Evolutionary conservation across 2,113 vertebrate species (phyloP).

Genomic region (Oriolus oriolus): DNA sequence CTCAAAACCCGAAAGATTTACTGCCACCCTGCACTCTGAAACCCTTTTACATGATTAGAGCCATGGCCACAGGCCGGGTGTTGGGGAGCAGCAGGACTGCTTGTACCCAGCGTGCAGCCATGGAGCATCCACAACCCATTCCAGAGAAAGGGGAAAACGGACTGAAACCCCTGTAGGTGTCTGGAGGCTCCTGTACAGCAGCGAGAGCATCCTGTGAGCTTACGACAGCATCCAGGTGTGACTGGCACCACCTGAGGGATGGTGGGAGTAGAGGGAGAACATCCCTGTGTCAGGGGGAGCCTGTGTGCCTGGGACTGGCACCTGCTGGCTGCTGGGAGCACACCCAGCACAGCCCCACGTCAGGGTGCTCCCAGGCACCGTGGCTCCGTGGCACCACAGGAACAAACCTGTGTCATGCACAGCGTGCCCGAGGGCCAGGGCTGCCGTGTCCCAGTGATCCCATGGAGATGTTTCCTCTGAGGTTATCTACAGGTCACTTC

Average conservation of each 20-base stretch:
- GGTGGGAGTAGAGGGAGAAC: fast-evolving
- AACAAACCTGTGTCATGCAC: fast-evolving
- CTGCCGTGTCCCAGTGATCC: neutral
- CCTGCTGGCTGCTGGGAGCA: neutral
- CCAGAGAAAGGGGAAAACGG: neutral
- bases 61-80: fast-evolving
- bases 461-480: neutral
- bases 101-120: neutral
- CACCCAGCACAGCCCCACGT: neutral
- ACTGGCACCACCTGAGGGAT: fast-evolving
- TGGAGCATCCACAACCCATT: fast-evolving
- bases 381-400: fast-evolving
- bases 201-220: fast-evolving
- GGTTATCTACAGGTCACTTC: neutral
- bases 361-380: neutral
- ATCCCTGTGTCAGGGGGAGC: neutral
- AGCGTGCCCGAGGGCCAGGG: neutral
- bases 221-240: fast-evolving
- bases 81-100: neutral
- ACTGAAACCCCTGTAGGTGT: fast-evolving
- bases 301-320: neutral
- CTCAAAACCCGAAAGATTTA: neutral
- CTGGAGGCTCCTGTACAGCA: fast-evolving
- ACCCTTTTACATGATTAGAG: neutral
- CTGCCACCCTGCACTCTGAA: neutral